These are phyloP conservation scores for Echinarachnius parma DNA, from an alignment of 53 echinoderm and acorn worm genomes.

Conservation along the genomic window DNA sequence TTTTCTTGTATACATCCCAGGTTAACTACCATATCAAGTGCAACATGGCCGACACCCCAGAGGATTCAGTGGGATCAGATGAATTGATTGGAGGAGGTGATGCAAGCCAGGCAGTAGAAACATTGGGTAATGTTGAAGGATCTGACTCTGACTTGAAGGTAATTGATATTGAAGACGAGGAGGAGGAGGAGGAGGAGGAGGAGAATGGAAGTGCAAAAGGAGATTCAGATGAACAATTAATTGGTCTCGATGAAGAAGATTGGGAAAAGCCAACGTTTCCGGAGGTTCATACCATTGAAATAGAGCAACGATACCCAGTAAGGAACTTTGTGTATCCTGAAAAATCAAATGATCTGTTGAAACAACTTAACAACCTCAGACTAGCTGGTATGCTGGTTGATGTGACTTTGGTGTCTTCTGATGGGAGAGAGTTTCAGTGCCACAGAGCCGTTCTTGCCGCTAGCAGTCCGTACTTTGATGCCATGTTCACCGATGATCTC, in stretches of 20 bases:
- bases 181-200: background rate
- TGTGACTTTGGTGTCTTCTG: slow-evolving; percentile 35
- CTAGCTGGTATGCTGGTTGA: slow-evolving; percentile 14
- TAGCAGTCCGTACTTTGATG: slow-evolving; percentile 68
- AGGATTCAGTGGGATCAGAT: no score
- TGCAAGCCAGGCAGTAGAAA: background rate
- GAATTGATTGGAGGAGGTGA: no score
- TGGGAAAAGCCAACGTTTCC: background rate
- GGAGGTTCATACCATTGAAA: background rate
- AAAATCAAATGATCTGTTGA: slow-evolving; percentile 24
- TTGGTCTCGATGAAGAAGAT: background rate
- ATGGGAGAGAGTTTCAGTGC: slow-evolving; percentile 54
- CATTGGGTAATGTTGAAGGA: background rate
- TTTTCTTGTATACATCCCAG: no score
- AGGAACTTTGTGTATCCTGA: slow-evolving; percentile 5
- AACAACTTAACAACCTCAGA: slow-evolving; percentile 5
- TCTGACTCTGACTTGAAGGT: slow-evolving; percentile 7
- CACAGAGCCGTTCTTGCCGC: slow-evolving; percentile 77
- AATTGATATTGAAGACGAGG: slow-evolving; percentile 17
- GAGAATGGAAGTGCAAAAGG: background rate
- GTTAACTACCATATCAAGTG: no score
- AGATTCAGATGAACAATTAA: background rate
- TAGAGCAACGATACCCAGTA: no score
- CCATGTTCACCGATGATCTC: slow-evolving; percentile 49
- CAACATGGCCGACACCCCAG: no score